phyloP scores from a whole-genome alignment of 1,140 invertebrate species.

The Zeugodacus cucurbitae region DNA sequence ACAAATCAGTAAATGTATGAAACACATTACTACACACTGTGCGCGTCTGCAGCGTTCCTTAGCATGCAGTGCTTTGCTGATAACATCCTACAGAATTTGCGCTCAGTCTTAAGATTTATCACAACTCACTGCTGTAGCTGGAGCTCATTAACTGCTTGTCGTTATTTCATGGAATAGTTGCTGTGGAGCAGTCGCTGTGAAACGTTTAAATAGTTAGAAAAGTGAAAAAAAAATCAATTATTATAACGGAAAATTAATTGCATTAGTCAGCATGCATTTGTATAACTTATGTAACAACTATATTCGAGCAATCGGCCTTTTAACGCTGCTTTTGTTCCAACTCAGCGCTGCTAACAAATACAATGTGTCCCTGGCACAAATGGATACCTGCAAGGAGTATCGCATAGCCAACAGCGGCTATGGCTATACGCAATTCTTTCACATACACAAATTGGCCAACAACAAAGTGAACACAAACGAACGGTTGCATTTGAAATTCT shows the following conservation, averaged over 20 bases:
- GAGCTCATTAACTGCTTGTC: background rate
- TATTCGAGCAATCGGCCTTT: background rate
- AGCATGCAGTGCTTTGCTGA: background rate
- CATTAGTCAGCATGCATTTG: background rate
- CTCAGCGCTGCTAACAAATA: conserved; percentile 46
- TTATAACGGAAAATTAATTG: background rate
- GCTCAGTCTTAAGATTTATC: background rate
- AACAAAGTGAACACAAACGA: conserved; percentile 51
- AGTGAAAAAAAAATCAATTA: background rate
- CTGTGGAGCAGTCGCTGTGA: background rate
- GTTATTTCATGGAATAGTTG: background rate
- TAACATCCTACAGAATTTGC: background rate
- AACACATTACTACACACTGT: background rate
- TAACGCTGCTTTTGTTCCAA: background rate
- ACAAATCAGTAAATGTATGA: no score
- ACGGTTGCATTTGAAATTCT: conserved; percentile 60
- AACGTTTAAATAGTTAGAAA: background rate
- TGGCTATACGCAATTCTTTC: conserved; percentile 55
- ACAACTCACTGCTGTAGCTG: background rate
- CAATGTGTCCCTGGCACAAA: conserved; percentile 55
- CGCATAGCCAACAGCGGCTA: conserved; percentile 50
- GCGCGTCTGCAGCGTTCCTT: background rate
- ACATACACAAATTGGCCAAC: conserved; percentile 53
- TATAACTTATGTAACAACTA: background rate
- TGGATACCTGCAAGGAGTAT: conserved; percentile 54